Conservation (phyloP, 1,140 invertebrate species). For the Idris sp. region DNA sequence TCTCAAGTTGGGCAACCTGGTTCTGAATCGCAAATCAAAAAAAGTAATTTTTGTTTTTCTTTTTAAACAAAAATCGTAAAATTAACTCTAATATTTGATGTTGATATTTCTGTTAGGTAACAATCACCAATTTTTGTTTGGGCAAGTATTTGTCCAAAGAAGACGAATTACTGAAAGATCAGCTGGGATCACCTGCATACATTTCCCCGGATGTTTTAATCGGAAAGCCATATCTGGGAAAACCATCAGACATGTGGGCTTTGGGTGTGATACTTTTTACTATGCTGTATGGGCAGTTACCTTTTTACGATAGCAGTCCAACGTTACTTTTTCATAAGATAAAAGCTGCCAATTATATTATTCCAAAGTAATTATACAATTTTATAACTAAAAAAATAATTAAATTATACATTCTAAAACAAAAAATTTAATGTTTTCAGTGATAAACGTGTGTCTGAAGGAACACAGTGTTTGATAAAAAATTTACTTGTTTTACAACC, state of each 20-base stretch:
- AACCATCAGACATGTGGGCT: slow-evolving; percentile 93
- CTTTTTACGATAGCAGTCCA: slow-evolving; percentile 88
- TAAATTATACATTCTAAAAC: no score
- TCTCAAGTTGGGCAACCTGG: slow-evolving; percentile 89
- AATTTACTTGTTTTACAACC: slow-evolving; percentile 81
- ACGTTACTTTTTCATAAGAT: slow-evolving; percentile 90
- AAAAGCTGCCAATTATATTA: slow-evolving; percentile 82
- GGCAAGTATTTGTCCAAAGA: slow-evolving; percentile 88
- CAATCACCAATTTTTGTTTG: slow-evolving; percentile 90
- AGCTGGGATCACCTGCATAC: slow-evolving; percentile 90
- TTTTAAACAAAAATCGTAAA: no score
- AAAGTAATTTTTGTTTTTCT: no score
- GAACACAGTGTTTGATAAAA: slow-evolving; percentile 80
- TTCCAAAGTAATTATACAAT: slow-evolving; percentile 80
- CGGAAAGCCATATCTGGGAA: slow-evolving; percentile 86
- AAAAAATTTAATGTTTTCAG: slow-evolving; percentile 71
- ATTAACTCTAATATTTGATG: neutral
- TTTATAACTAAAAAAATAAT: no score
- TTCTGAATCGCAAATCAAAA: slow-evolving; percentile 85
- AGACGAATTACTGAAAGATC: slow-evolving; percentile 85
- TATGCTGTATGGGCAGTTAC: slow-evolving; percentile 92
- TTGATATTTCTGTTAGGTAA: slow-evolving; percentile 79
- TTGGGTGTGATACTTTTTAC: slow-evolving; percentile 90
- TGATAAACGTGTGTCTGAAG: slow-evolving; percentile 80
- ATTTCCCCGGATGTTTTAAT: slow-evolving; percentile 90